These are phyloP conservation scores for Lathamus discolor DNA, from an alignment of 2,113 vertebrate genomes.

Conservation along the genomic window DNA sequence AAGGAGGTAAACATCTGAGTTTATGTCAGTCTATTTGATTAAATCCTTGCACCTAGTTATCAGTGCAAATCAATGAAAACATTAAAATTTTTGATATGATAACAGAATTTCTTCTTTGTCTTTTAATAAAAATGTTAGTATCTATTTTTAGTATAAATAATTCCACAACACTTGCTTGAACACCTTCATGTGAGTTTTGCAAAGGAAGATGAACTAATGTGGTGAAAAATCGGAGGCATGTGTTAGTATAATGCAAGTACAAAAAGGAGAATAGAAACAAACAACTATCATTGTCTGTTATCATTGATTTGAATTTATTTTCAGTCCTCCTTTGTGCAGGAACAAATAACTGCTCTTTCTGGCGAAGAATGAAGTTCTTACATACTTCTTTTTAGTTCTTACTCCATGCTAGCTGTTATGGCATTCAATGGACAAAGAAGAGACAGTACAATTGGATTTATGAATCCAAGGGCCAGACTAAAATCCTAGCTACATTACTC, in stretches of 20 bases:
- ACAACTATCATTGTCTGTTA: background rate
- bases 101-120: background rate
- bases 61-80: background rate
- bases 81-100: background rate
- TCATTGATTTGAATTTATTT: background rate
- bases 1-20: background rate
- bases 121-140: background rate
- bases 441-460: background rate
- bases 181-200: background rate
- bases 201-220: background rate
- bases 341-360: background rate
- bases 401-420: background rate
- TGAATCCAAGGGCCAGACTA: background rate
- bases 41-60: background rate
- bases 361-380: background rate
- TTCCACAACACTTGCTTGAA: background rate
- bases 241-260: background rate
- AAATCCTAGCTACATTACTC: background rate
- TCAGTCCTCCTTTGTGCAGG: background rate
- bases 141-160: background rate
- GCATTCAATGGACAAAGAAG: background rate
- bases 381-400: background rate
- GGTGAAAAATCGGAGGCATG: background rate
- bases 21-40: background rate
- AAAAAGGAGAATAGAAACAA: background rate